Base-by-base conservation (phyloP, 2,888 invertebrate genomes). In the Leptinotarsa juncta region DNA sequence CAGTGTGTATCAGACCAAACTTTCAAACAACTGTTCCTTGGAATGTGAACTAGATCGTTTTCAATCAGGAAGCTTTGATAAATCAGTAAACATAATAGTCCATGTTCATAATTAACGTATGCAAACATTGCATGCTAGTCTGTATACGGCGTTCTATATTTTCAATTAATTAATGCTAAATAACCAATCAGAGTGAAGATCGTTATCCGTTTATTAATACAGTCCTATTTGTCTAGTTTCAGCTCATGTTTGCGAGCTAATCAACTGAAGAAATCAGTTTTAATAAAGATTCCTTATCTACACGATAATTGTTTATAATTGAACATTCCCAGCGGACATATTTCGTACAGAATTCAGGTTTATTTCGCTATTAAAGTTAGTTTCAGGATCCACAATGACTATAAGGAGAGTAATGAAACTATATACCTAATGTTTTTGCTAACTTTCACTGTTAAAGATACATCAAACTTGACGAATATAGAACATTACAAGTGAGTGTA, bases 141-240 rank as follows among this genome's bases (percentile, higher is more conserved):
- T 70, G 49, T 73, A 71, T 71, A 69, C 71, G 66, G 68, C 81
- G 79, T 78, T 80, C 81, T 79, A 83, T 82, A 82, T 83, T 82
- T 81, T 80, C 81, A 81, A 83, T 82, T 83, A 83, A 83, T 83
- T 83, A 83, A 82, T 82, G 80, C 77, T 78, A 79, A 82, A 82
- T 81, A 80, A 73, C 80, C 79, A 82, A 82, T 82, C 82, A 82
- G 80, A 81, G 77, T 76, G 76, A 73, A 76, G 77, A 82, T 82
- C 80, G 80, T 80, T 81, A 82, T 83, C 79, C 74, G 71, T 79
- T 73, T 74, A 77, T 79, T 81, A 79, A 81, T 79, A 78, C 76
- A 75, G 77, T 78, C 70, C 79, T 79, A 82, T 82, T 82, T 82
- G 82, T 82, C 82, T 78, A 73, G 77, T 77, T 78, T 79, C 77